Base-by-base conservation (phyloP, 2,888 invertebrate genomes). In the Xylophagus ater region DNA sequence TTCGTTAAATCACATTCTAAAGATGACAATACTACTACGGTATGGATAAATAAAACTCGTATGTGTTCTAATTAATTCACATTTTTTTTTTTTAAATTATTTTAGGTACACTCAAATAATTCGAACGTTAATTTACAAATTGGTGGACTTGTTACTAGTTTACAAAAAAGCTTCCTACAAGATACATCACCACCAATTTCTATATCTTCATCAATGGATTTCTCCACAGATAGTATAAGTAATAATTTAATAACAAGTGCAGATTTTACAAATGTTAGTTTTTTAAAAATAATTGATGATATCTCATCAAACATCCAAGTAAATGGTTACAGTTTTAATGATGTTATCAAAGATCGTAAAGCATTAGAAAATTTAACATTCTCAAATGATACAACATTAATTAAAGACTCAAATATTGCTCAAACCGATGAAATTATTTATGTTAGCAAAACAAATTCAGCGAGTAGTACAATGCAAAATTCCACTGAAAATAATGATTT, bases 181-280 rank as follows among this genome's bases (percentile, higher is more conserved):
- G 62, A 65, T 45, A 60, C 60, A 3, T 64, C 65, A 30, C 64
- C 65, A 4, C 64, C 65, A 30, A 54, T 56, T 5, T 63, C 62
- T 32, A 58, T 61, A 36, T 59, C 54, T 41, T 59, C 60, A 32
- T 62, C 63, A 5, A 53, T 58, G 53, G 54, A 55, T 20, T 52
- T 57, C 34, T 59, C 56, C 31, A 51, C 55, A 37, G 58, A 28
- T 8, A 55, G 54, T 28, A 62, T 64, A 60, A 57, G 55, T 40
- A 59, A 52, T 40, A 65, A 64, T 14, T 52, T 65, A 4, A 62
- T 65, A 20, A 63, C 60, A 20, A 65, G 64, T 17, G 61, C 60
- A 5, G 65, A 65, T 43, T 65, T 65, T 41, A 55, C 57, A 20
- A 44, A 45, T 34, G 41, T 49, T 23, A 46, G 43, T 34, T 45